Evolutionary conservation across 2,113 vertebrate species (phyloP).

Genomic region (Alosa alosa): DNA sequence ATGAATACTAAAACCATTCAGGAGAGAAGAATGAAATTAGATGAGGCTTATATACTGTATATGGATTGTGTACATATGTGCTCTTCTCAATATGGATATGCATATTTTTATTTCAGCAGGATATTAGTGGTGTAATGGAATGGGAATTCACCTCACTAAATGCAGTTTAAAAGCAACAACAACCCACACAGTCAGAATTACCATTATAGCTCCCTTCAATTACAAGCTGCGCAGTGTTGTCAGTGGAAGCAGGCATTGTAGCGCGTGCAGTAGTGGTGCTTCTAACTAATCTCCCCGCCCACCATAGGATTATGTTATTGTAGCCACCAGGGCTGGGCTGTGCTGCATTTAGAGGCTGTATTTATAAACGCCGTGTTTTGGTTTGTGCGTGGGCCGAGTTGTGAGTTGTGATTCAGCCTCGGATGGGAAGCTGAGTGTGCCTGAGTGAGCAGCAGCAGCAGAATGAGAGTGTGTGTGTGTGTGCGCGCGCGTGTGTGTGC

Average conservation of each 20-base stretch:
- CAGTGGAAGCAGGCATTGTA: background rate
- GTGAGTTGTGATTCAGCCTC: background rate
- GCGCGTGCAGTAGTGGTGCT: background rate
- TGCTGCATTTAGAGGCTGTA: background rate
- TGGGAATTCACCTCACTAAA: background rate
- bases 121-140: background rate
- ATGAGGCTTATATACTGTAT: background rate
- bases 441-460: background rate
- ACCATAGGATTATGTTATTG: slow-evolving; percentile 11
- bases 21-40: too few relatives aligned
- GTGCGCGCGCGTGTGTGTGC: background rate
- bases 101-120: background rate
- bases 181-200: background rate
- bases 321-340: background rate
- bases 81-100: too few relatives aligned
- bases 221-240: background rate
- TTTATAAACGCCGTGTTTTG: slow-evolving; percentile 10
- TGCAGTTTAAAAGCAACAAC: background rate
- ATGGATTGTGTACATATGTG: background rate
- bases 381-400: background rate
- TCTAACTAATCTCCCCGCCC: background rate
- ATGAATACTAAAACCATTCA: too few relatives aligned
- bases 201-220: background rate
- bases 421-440: background rate
- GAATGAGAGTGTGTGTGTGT: background rate